These are phyloP conservation scores for Nowickia ferox DNA, from an alignment of 2,888 invertebrate genomes.

Conservation along the genomic window DNA sequence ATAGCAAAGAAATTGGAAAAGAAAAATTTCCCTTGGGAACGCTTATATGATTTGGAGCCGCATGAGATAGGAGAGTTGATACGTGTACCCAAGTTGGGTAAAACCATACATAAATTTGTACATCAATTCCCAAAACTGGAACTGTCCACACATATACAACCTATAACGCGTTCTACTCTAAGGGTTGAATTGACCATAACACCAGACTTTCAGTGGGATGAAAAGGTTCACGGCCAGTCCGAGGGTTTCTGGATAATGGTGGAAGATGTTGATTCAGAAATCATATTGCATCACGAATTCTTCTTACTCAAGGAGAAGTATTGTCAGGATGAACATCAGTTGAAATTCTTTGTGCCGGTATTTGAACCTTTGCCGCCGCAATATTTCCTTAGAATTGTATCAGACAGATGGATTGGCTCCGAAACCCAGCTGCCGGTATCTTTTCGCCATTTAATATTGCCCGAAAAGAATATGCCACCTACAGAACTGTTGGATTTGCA, in stretches of 20 bases:
- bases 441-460: conserved; percentile 97
- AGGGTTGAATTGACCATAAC: conserved; percentile 98
- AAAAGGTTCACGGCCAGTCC: conserved; percentile 92
- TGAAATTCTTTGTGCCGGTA: conserved; percentile 99
- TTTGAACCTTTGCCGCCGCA: conserved; percentile 99
- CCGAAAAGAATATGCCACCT: conserved; percentile 99
- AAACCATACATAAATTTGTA: conserved; percentile 93
- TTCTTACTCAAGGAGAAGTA: conserved; percentile 97
- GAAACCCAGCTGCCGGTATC: conserved; percentile 98
- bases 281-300: conserved; percentile 97
- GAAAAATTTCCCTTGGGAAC: conserved; percentile 97
- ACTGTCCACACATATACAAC: conserved; percentile 98
- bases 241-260: conserved; percentile 95
- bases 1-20: conserved; percentile 98
- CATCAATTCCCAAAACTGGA: conserved; percentile 99
- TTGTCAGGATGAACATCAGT: conserved; percentile 95
- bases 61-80: conserved; percentile 96
- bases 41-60: conserved; percentile 97
- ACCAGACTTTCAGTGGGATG: conserved; percentile 99
- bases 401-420: conserved; percentile 96
- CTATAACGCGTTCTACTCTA: conserved; percentile 96
- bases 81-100: conserved; percentile 85
- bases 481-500: conserved; percentile 98
- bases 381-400: conserved; percentile 96
- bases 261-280: conserved; percentile 94